These are phyloP conservation scores for Myopa testacea DNA, from an alignment of 2,888 invertebrate genomes.

Conservation along the genomic window DNA sequence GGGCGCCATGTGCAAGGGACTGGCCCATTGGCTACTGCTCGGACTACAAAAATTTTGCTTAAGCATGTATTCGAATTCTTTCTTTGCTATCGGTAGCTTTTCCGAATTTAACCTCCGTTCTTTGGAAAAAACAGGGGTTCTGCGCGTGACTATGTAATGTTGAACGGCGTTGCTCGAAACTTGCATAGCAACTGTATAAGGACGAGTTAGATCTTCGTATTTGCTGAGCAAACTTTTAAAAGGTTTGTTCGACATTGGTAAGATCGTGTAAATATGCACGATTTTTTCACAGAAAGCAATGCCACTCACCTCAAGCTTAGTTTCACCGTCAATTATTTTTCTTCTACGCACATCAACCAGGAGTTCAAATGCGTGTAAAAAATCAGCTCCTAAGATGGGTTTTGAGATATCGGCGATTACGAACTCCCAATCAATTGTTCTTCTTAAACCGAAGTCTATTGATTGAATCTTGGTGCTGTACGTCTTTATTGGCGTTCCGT, in stretches of 20 bases:
- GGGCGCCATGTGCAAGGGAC: slow-evolving; percentile 46
- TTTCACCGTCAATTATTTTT: slow-evolving; percentile 30
- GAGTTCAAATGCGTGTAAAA: slow-evolving; percentile 24
- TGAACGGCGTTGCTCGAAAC: slow-evolving; percentile 9
- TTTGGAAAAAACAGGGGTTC: slow-evolving; percentile 43
- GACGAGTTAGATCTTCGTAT: slow-evolving; percentile 33
- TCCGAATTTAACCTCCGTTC: slow-evolving; percentile 43
- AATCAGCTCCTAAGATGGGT: slow-evolving; percentile 40
- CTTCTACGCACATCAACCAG: slow-evolving; percentile 26
- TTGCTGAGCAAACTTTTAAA: slow-evolving; percentile 22
- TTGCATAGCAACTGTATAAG: slow-evolving; percentile 12
- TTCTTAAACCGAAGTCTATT: slow-evolving; percentile 38
- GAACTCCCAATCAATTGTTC: slow-evolving; percentile 33
- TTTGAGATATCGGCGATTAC: slow-evolving; percentile 38
- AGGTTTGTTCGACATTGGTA: slow-evolving; percentile 3
- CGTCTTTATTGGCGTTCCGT: slow-evolving; percentile 39
- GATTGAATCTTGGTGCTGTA: slow-evolving; percentile 36
- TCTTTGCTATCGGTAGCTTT: slow-evolving; percentile 42
- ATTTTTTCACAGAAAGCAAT: background rate
- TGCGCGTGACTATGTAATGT: slow-evolving; percentile 43
- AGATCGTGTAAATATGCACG: slow-evolving; percentile 25
- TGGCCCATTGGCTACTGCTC: slow-evolving; percentile 46
- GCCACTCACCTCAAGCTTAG: slow-evolving; percentile 31
- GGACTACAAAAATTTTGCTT: slow-evolving; percentile 45
- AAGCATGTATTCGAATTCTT: slow-evolving; percentile 45